Base-by-base conservation (phyloP, 2,797 vertebrate genomes). In the Sylvia borin region DNA sequence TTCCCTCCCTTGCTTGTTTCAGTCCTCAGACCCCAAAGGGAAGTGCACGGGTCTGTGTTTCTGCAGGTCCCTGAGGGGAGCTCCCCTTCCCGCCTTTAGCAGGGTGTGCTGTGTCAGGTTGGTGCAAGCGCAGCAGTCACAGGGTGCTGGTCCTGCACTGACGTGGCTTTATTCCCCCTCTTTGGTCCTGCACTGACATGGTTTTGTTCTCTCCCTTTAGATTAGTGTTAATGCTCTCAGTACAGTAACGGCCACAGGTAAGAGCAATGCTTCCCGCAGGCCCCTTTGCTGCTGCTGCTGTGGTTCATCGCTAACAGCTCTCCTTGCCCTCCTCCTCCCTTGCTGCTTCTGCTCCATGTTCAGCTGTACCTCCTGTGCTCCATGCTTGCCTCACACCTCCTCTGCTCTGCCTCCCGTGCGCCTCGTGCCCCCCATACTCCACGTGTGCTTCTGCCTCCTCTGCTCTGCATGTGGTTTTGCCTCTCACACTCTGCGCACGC, bases 191-290 rank as follows among this genome's bases (percentile, higher is more conserved):
- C 86, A 93, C 93, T 98, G 85, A 98, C 50, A 83, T 26, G 8
- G 96, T 98, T 97, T 98, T 99, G 78, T 97, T 98, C 96, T 98
- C 96, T 98, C 94, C 96, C 95, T 97, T 98, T 87, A 98, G 98
- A 98, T 98, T 98, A 98, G 74, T 93, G 71, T 72, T 93, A 92
- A 95, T 94, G 98, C 97, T 98, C 98, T 98, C 97, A 92, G 98
- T 97, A 98, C 97, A 58, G 97, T 98, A 97, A 98, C 73, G 97
- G 98, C 98, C 57, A 92, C 99, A 99, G 99, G 99, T 99, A 99
- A 99, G 99, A 97, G 93, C 19, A 2, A 71, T 42, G 73, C 77
- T 88, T 77, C 92, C 65, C 15, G 1, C 34, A 91, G 97, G 95
- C 94, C 93, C 64, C 36, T 57, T 87, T 66, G n/a, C 77, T 75